Conservation (phyloP, 2,888 invertebrate species). For the Hydrotaea diabolus region DNA sequence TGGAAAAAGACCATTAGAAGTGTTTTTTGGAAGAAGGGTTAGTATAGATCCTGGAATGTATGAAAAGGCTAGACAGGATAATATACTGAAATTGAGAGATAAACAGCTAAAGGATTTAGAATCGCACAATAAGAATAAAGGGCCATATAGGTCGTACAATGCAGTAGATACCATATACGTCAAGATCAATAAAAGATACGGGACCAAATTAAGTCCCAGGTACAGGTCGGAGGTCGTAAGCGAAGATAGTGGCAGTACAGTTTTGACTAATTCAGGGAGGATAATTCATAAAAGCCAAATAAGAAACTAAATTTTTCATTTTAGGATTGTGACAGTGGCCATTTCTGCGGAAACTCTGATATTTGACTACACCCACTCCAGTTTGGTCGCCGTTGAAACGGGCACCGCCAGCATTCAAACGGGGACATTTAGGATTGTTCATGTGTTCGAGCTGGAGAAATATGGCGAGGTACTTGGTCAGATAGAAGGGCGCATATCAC, state of each 20-base stretch:
- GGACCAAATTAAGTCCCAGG: constrained; percentile 47
- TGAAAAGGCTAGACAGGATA: constrained; percentile 17
- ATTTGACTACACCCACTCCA: constrained; percentile 57
- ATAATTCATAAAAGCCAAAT: constrained; percentile 58
- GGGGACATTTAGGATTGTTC: constrained; percentile 56
- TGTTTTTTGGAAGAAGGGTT: constrained; percentile 43
- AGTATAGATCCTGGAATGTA: constrained; percentile 27
- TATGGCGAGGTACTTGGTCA: constrained; percentile 24
- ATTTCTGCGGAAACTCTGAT: constrained; percentile 50
- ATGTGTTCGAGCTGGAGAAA: constrained; percentile 46
- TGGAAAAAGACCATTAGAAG: constrained; percentile 52
- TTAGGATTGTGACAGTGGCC: neutral
- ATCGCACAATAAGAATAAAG: constrained; percentile 56
- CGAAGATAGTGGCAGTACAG: constrained; percentile 47
- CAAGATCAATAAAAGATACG: constrained; percentile 51
- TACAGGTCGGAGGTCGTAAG: constrained; percentile 48
- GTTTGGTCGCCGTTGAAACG: constrained; percentile 43
- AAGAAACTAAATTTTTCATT: constrained; percentile 50
- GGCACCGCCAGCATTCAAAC: constrained; percentile 51
- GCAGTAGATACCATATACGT: constrained; percentile 28
- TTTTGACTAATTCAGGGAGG: constrained; percentile 48
- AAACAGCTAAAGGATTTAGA: constrained; percentile 35
- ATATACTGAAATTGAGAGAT: constrained; percentile 14
- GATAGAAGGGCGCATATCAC: neutral
- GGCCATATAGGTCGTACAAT: constrained; percentile 14